Evolutionary conservation across 1,140 invertebrate genomes (phyloP).

Genomic region (Drosophila willistoni): DNA sequence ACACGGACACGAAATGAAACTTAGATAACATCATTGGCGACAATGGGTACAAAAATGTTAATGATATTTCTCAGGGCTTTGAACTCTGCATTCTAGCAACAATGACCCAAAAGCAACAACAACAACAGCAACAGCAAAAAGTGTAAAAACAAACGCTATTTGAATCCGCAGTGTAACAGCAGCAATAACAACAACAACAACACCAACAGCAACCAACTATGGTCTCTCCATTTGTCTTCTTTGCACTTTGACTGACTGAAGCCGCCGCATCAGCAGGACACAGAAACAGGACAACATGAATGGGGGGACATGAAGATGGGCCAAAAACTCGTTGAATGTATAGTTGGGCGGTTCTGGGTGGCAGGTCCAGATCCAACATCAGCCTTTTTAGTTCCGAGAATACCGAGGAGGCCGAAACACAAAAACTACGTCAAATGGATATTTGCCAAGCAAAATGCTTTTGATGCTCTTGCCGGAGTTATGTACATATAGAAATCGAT

Average conservation of each 20-base stretch:
- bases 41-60: conserved; percentile 14
- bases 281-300: no score
- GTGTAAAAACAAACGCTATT: conserved; percentile 3
- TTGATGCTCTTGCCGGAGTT: neutral
- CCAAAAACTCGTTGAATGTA: neutral
- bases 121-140: neutral
- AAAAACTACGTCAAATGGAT: conserved; percentile 7
- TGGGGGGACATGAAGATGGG: neutral
- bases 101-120: conserved; percentile 7
- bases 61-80: conserved; percentile 11
- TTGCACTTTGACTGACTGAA: conserved; percentile 9
- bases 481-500: conserved; percentile 6
- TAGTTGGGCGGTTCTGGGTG: neutral
- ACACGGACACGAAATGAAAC: conserved; percentile 10
- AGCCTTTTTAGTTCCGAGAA: neutral
- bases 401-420: neutral
- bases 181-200: neutral
- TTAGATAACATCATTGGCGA: conserved; percentile 14
- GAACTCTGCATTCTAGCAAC: conserved; percentile 6
- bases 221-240: conserved; percentile 9
- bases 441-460: conserved; percentile 6
- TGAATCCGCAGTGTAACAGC: conserved; percentile 5
- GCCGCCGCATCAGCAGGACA: conserved; percentile 4
- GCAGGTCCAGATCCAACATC: neutral
- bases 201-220: neutral